Conservation (phyloP, 2,888 invertebrate genomes). For the Pilophorus perplexus region DNA sequence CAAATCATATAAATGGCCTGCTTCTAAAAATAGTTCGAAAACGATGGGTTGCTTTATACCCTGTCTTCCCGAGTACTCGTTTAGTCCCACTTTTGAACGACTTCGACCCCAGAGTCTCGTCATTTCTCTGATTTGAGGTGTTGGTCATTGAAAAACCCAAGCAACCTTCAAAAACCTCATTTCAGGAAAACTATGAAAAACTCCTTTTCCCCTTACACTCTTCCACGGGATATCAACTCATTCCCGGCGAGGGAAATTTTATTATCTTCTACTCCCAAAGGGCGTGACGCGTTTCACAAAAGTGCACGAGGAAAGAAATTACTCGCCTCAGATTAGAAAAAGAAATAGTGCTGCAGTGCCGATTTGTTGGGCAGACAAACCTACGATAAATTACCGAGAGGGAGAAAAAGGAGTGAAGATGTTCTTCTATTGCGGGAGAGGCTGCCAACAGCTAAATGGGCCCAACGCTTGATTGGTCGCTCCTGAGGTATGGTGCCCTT, state of each 20-base stretch:
- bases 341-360: neutral
- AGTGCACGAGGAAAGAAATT: neutral
- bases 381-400: conserved; percentile 1
- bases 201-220: neutral
- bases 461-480: conserved; percentile 11
- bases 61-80: too few relatives aligned
- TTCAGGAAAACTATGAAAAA: too few relatives aligned
- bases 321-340: neutral
- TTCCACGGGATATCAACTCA: too few relatives aligned
- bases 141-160: neutral
- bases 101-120: too few relatives aligned
- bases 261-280: too few relatives aligned
- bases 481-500: conserved; percentile 7
- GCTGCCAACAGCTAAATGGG: conserved; percentile 19
- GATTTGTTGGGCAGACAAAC: neutral
- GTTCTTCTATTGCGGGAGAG: neutral
- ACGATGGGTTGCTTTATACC: too few relatives aligned
- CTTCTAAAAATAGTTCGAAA: too few relatives aligned
- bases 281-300: neutral
- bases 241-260: too few relatives aligned
- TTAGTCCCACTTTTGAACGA: too few relatives aligned
- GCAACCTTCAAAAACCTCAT: too few relatives aligned
- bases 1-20: too few relatives aligned
- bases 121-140: too few relatives aligned
- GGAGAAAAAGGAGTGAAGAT: conserved; percentile 9